phyloP scores from a whole-genome alignment of 2,888 invertebrate genomes.

The Agonopterix heracliana region DNA sequence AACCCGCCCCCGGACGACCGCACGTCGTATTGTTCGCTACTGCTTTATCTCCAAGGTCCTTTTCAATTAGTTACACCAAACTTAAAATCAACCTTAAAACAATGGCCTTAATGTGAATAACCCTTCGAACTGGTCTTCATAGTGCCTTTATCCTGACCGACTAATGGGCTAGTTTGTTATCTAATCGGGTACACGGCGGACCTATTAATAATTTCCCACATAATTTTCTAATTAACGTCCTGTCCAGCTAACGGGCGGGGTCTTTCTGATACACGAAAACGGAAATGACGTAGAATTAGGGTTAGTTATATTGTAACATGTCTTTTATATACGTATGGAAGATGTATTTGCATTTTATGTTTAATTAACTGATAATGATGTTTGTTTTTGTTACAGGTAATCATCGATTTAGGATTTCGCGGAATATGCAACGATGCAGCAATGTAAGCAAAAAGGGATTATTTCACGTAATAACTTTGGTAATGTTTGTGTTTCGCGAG shows the following conservation, averaged over 20 bases:
- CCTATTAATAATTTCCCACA: slow-evolving; percentile 74
- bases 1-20: slow-evolving; percentile 54
- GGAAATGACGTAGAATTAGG: slow-evolving; percentile 54
- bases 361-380: too few relatives aligned
- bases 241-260: slow-evolving; percentile 43
- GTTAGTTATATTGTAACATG: slow-evolving; percentile 18
- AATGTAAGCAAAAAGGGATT: slow-evolving; percentile 29
- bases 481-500: neutral
- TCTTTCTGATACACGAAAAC: slow-evolving; percentile 47
- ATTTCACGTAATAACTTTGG: neutral
- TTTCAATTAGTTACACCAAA: slow-evolving; percentile 33
- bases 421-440: slow-evolving; percentile 13
- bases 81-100: slow-evolving; percentile 49
- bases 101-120: slow-evolving; percentile 33
- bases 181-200: slow-evolving; percentile 69
- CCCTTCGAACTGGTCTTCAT: slow-evolving; percentile 21
- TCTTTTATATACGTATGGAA: neutral
- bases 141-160: slow-evolving; percentile 50
- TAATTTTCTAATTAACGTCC: slow-evolving; percentile 73
- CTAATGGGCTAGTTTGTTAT: slow-evolving; percentile 75
- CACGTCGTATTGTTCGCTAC: slow-evolving; percentile 67
- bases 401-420: slow-evolving; percentile 27
- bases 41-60: slow-evolving; percentile 62
- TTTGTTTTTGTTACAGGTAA: slow-evolving; percentile 61
- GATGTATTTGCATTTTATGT: neutral